These are phyloP conservation scores for Netta rufina DNA, from an alignment of 2,797 vertebrate species.

Conservation along the genomic window DNA sequence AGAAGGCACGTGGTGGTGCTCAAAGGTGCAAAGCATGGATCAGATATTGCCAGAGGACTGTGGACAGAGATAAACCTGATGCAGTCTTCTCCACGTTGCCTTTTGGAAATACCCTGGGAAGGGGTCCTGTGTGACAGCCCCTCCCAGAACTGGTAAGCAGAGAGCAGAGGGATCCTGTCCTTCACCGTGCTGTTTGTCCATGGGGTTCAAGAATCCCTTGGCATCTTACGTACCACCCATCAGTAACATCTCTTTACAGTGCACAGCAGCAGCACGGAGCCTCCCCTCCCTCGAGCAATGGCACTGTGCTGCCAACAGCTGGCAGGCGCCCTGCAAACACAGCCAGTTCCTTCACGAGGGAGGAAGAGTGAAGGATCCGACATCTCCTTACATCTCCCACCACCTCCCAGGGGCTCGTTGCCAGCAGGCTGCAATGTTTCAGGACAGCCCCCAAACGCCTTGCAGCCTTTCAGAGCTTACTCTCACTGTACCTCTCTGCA, in stretches of 20 bases:
- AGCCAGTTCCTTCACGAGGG: background rate
- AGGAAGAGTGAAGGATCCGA: background rate
- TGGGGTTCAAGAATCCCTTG: background rate
- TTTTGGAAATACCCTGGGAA: background rate
- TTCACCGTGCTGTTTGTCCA: background rate
- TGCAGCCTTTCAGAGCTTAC: background rate
- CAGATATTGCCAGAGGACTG: background rate
- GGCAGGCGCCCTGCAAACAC: background rate
- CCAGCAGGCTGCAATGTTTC: background rate
- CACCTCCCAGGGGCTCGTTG: background rate
- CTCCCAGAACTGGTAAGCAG: background rate
- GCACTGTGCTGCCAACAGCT: background rate
- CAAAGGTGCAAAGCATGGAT: background rate
- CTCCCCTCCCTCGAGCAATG: background rate
- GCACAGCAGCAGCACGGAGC: accelerated
- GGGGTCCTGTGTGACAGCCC: background rate
- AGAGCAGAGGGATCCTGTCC: background rate
- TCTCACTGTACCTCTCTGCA: background rate
- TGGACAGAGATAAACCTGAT: background rate
- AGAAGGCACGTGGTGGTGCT: background rate
- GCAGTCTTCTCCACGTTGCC: background rate
- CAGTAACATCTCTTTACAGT: background rate
- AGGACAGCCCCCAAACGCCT: background rate
- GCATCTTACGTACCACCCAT: background rate
- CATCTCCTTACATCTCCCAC: background rate